Percentiles rank a stretch among this genome's conserved stretches.
Evolutionary conservation across 1,140 invertebrate species (phyloP).

Genomic region (Macrocentrus cingulum): DNA sequence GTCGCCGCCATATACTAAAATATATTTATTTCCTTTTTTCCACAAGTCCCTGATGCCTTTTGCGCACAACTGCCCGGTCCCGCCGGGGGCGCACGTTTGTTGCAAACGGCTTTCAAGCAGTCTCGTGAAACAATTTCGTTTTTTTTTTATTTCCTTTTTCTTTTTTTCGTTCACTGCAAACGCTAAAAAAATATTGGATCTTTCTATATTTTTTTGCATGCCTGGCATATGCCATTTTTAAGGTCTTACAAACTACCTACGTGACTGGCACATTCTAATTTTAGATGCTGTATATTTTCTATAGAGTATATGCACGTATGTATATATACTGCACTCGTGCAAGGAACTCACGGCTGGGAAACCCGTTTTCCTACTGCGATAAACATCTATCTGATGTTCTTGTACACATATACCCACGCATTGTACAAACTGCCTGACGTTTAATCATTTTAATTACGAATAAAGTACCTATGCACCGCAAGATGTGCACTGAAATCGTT

Average conservation of each 20-base stretch:
- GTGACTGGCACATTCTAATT: background rate
- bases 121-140: background rate
- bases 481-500: background rate
- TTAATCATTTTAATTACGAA: constrained; percentile 20
- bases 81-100: constrained; percentile 34
- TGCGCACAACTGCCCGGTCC: constrained; percentile 29
- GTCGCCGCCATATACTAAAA: constrained; percentile 2
- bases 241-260: background rate
- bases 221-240: background rate
- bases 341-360: background rate
- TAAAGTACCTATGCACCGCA: constrained; percentile 4
- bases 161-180: no score
- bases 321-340: background rate
- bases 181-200: no score
- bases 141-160: background rate
- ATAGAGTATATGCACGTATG: background rate
- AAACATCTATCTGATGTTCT: background rate
- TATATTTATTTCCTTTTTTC: constrained; percentile 12
- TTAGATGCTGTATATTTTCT: no score
- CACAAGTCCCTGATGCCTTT: background rate
- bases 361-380: constrained; percentile 7
- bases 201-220: constrained; percentile 4
- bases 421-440: constrained; percentile 1
- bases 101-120: constrained; percentile 5
- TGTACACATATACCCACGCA: constrained; percentile 10